Evolutionary conservation across 2,888 invertebrate species (phyloP).

Genomic region (Notodonta dromedarius): DNA sequence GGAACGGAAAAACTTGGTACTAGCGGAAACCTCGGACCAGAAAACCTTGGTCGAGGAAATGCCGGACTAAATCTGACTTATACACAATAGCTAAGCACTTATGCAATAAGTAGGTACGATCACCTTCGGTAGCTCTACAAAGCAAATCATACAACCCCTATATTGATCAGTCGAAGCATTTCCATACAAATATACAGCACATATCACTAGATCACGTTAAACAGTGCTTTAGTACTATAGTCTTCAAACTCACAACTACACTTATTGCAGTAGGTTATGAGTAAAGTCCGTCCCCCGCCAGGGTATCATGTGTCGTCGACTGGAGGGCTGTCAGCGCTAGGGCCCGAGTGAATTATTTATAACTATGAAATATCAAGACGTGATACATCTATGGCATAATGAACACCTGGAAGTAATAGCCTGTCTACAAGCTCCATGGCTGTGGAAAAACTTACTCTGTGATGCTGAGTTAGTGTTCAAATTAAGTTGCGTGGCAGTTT

Average conservation of each 20-base stretch:
- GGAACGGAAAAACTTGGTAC: no score
- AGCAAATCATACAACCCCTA: no score
- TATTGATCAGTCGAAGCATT: no score
- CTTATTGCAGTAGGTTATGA: neutral
- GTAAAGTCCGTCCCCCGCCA: conserved; percentile 3
- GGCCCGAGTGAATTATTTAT: conserved; percentile 53
- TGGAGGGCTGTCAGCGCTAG: conserved; percentile 43
- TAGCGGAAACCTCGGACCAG: no score
- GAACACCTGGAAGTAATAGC: neutral
- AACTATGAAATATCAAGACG: conserved; percentile 48
- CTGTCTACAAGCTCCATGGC: neutral
- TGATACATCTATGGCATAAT: conserved; percentile 4
- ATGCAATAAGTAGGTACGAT: no score
- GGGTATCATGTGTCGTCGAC: conserved; percentile 3
- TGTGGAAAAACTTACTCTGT: neutral
- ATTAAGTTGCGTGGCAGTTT: neutral
- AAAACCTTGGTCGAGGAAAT: no score
- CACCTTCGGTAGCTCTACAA: no score
- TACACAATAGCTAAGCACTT: no score
- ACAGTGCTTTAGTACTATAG: no score
- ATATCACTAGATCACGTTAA: no score
- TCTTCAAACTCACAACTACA: neutral
- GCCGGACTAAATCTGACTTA: no score
- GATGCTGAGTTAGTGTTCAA: neutral
- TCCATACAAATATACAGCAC: no score